Percentiles rank a stretch among this genome's conserved stretches.
Evolutionary conservation across 2,888 invertebrate genomes (phyloP).

Genomic region (Nomada fabriciana): DNA sequence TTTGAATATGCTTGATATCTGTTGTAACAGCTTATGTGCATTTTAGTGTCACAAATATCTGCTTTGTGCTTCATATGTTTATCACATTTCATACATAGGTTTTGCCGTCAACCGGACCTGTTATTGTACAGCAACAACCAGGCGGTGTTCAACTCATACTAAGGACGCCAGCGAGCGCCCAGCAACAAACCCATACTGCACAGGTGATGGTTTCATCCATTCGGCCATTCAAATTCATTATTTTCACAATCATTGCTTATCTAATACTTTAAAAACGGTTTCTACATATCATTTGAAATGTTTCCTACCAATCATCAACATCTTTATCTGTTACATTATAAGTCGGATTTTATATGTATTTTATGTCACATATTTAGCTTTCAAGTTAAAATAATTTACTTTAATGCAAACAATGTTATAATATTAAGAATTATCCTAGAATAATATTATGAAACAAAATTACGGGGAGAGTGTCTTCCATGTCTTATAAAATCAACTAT

Average conservation of each 20-base stretch:
- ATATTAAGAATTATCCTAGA: neutral
- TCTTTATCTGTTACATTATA: constrained; percentile 14
- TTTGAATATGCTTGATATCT: constrained; percentile 63
- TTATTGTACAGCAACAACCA: constrained; percentile 88
- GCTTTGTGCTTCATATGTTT: constrained; percentile 76
- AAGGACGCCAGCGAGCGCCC: constrained; percentile 87
- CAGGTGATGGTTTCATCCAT: constrained; percentile 84
- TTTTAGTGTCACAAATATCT: constrained; percentile 61
- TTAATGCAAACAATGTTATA: constrained; percentile 8
- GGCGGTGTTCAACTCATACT: constrained; percentile 90
- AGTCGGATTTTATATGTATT: constrained; percentile 26
- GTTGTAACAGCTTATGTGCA: constrained; percentile 62
- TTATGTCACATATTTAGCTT: constrained; percentile 14
- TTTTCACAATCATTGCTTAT: constrained; percentile 67
- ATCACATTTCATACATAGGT: constrained; percentile 83
- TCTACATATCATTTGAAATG: constrained; percentile 34
- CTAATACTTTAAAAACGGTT: constrained; percentile 51
- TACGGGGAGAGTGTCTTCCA: neutral
- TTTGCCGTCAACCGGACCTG: constrained; percentile 85
- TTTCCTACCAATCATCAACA: constrained; percentile 29
- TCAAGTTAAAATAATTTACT: constrained; percentile 15
- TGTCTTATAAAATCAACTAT: neutral
- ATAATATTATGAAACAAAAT: constrained; percentile 7
- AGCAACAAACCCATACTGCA: constrained; percentile 84
- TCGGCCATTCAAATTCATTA: constrained; percentile 71